Conservation (phyloP, 2,113 vertebrate genomes). For the Poeciliopsis retropinna region DNA sequence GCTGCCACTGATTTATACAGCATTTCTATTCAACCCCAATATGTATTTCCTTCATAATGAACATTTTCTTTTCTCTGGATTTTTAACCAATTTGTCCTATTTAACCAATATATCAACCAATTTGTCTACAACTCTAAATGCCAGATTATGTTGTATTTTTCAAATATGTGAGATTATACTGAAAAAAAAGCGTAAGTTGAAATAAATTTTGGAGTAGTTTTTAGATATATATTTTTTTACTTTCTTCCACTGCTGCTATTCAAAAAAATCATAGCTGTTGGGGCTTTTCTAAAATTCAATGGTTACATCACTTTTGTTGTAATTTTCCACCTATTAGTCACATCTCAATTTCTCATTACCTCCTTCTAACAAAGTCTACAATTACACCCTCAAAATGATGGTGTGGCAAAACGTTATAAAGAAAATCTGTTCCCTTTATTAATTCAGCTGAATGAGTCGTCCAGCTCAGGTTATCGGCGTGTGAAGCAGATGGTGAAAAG, state of each 20-base stretch:
- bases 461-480: conserved; percentile 58
- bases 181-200: not conserved
- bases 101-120: no score
- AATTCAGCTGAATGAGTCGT: conserved; percentile 27
- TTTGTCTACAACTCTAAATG: not conserved
- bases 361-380: not conserved
- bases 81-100: not conserved
- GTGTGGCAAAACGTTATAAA: conserved; percentile 8
- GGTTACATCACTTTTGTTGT: not conserved
- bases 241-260: not conserved
- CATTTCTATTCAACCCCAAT: no score
- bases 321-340: not conserved
- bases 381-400: conserved; percentile 22
- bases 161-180: not conserved
- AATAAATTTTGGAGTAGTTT: not conserved
- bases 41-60: no score
- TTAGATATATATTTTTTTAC: not conserved
- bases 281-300: not conserved
- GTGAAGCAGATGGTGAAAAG: conserved; percentile 80
- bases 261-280: not conserved
- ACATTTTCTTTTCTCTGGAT: no score
- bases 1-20: no score
- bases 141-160: not conserved
- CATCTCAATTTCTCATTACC: not conserved
- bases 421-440: not conserved